These are phyloP conservation scores for Poicephalus gulielmi DNA, from an alignment of 2,113 vertebrate species.

Conservation along the genomic window DNA sequence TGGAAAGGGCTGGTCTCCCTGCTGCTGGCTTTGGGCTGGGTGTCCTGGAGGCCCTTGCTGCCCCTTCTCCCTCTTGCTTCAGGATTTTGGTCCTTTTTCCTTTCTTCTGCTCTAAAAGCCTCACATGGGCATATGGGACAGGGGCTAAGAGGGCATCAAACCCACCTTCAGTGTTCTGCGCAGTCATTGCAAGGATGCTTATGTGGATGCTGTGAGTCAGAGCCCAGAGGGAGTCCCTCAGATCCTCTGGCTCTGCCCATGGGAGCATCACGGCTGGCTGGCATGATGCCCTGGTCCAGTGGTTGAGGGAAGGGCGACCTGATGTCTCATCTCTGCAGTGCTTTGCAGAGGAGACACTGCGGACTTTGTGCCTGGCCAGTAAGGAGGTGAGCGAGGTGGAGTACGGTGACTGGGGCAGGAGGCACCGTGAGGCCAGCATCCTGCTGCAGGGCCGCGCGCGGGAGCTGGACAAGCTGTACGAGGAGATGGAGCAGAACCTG, in stretches of 20 bases:
- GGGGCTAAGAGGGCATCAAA: background rate
- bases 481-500: constrained; percentile 85
- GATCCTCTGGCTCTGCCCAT: background rate
- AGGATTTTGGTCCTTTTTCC: background rate
- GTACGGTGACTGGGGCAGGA: constrained; percentile 78
- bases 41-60: background rate
- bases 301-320: background rate
- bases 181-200: background rate
- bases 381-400: constrained; percentile 77
- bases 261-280: background rate
- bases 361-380: constrained; percentile 90
- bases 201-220: background rate
- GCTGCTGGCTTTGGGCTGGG: background rate
- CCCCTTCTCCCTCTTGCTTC: background rate
- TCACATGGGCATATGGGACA: background rate
- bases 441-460: constrained; percentile 61
- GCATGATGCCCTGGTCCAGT: background rate
- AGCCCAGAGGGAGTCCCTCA: background rate
- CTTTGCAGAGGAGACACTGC: constrained; percentile 80
- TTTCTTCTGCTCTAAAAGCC: background rate
- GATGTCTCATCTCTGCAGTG: constrained; percentile 52
- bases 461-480: constrained; percentile 80
- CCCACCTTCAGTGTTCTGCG: background rate
- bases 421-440: constrained; percentile 69
- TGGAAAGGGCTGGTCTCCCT: background rate